Evolutionary conservation across 1,140 invertebrate genomes (phyloP).

Genomic region (Drosophila arizonae): DNA sequence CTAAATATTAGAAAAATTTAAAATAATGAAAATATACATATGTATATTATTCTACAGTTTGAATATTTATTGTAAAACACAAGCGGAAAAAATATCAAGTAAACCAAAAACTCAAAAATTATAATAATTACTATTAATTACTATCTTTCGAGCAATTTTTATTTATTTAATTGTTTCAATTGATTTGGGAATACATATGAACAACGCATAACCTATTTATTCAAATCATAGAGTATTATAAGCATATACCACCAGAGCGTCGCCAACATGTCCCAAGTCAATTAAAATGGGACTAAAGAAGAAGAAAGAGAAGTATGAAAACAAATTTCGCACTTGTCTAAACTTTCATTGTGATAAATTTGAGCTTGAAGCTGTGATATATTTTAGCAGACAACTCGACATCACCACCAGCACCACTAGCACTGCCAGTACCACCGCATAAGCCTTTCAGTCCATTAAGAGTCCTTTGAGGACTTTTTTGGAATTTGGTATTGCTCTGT

Average conservation of each 20-base stretch:
- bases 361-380: constrained; percentile 27
- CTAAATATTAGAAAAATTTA: too few species aligned
- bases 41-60: too few species aligned
- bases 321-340: constrained; percentile 28
- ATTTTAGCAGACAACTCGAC: constrained; percentile 15
- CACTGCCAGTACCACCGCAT: too few species aligned
- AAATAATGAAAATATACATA: too few species aligned
- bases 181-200: too few species aligned
- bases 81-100: too few species aligned
- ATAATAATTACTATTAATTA: too few species aligned
- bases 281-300: constrained; percentile 17
- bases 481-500: background rate
- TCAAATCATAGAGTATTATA: constrained; percentile 17
- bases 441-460: too few species aligned
- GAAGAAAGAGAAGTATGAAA: background rate
- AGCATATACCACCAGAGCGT: background rate
- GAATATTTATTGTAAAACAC: too few species aligned
- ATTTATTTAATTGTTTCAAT: too few species aligned
- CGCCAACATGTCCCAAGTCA: constrained; percentile 19
- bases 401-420: background rate
- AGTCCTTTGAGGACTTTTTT: constrained; percentile 24
- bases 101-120: too few species aligned
- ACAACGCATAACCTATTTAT: background rate
- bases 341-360: constrained; percentile 43
- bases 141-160: too few species aligned